A percentile compares a stretch with the other conserved stretches of the same genome.
These are phyloP conservation scores for Coleophora deauratella DNA, from an alignment of 2,888 invertebrate genomes.

Conservation along the genomic window DNA sequence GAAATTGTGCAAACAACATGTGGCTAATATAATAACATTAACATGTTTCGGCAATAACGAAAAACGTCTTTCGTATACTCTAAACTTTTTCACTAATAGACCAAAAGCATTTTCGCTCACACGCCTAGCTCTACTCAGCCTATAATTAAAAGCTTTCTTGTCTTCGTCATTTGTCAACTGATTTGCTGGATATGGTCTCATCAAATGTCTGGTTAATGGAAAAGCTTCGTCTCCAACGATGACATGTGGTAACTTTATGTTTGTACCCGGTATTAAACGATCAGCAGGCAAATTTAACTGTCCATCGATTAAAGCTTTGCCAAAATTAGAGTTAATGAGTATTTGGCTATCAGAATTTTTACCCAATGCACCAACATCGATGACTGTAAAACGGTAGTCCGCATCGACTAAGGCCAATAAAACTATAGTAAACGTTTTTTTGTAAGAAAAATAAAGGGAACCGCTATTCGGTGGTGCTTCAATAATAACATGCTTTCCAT, in stretches of 20 bases:
- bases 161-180: neutral
- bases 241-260: conserved; percentile 6
- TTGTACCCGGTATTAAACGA: neutral
- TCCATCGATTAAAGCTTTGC: too few species aligned
- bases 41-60: too few species aligned
- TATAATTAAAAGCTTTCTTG: conserved; percentile 7
- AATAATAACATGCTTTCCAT: too few species aligned
- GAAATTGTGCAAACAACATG: too few species aligned
- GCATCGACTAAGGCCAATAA: too few species aligned
- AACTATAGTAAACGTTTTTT: neutral
- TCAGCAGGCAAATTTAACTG: neutral
- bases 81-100: conserved; percentile 8
- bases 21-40: too few species aligned
- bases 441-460: neutral
- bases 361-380: too few species aligned
- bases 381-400: too few species aligned
- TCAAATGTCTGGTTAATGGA: neutral
- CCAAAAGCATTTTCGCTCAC: conserved; percentile 11
- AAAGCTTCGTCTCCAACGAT: conserved; percentile 10
- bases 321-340: too few species aligned
- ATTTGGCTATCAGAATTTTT: too few species aligned
- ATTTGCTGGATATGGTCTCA: conserved; percentile 5
- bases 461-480: neutral
- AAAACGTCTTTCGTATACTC: too few species aligned
- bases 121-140: conserved; percentile 6